A percentile compares a stretch with the other conserved stretches of the same genome.
phyloP scores from a whole-genome alignment of 2,888 invertebrate genomes.

The Yponomeuta plumbellus region DNA sequence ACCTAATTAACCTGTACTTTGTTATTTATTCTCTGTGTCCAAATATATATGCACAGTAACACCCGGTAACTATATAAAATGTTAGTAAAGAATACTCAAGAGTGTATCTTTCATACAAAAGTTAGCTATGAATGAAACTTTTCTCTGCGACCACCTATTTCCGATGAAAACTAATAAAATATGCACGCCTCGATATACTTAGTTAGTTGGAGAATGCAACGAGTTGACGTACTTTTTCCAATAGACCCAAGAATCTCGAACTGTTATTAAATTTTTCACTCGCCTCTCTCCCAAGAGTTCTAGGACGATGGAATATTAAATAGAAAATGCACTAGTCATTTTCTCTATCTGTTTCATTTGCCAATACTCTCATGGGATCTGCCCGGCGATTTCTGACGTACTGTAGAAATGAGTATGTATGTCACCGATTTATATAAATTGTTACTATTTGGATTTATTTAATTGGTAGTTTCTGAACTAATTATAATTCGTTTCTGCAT shows the following conservation, averaged over 20 bases:
- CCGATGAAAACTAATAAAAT: not conserved
- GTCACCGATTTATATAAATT: too few relatives aligned
- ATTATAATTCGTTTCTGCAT: too few relatives aligned
- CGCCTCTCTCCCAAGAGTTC: conserved; percentile 25
- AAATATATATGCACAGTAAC: too few relatives aligned
- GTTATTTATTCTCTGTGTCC: too few relatives aligned
- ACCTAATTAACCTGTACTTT: too few relatives aligned
- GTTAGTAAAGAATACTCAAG: too few relatives aligned
- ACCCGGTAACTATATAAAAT: too few relatives aligned
- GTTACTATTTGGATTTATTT: too few relatives aligned
- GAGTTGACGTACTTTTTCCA: conserved; percentile 17
- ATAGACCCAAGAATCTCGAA: conserved; percentile 18
- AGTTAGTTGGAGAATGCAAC: conserved; percentile 12
- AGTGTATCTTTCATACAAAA: not conserved
- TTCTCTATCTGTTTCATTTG: not conserved
- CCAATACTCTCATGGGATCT: not conserved
- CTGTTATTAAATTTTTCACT: conserved; percentile 32
- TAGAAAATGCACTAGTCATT: conserved; percentile 23
- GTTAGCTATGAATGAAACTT: not conserved
- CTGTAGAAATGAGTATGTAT: too few relatives aligned
- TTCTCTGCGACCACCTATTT: not conserved
- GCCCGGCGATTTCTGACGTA: not conserved
- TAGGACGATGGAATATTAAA: conserved; percentile 37
- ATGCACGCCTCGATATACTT: not conserved
- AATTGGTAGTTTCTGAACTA: too few relatives aligned